These are phyloP conservation scores for Cyanoliseus patagonus DNA, from an alignment of 2,113 vertebrate genomes.

Conservation along the genomic window DNA sequence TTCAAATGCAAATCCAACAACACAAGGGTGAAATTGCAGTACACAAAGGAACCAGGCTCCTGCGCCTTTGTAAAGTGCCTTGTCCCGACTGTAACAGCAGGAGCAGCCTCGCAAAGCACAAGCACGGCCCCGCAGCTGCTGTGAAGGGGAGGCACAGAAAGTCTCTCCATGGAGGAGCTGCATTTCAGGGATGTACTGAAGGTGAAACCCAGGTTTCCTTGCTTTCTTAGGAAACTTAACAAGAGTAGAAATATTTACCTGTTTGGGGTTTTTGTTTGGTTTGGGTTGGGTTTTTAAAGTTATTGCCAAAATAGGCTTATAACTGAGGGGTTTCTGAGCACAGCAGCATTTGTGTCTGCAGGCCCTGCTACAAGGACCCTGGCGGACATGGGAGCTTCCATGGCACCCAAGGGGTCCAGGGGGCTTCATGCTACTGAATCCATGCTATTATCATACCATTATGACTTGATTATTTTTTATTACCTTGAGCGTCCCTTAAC, in stretches of 20 bases:
- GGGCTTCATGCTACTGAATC: neutral
- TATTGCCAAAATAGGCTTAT: neutral
- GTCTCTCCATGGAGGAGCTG: neutral
- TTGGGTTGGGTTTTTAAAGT: neutral
- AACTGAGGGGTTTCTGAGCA: neutral
- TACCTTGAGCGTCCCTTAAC: neutral
- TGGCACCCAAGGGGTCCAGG: accelerated
- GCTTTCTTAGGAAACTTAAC: neutral
- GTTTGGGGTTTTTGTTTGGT: accelerated
- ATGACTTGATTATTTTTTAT: neutral
- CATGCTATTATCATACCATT: neutral
- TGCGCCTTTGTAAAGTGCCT: neutral
- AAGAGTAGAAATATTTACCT: neutral
- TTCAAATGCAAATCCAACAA: slow-evolving; percentile 71
- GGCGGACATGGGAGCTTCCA: neutral
- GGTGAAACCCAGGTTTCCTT: neutral
- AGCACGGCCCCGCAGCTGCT: neutral
- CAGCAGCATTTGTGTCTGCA: neutral
- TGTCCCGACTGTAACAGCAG: neutral
- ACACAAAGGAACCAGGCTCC: slow-evolving; percentile 19
- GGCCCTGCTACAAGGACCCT: accelerated
- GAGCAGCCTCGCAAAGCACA: neutral
- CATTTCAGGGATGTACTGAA: neutral
- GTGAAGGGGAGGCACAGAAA: neutral
- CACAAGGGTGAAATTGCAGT: neutral